A percentile compares a stretch with the other conserved stretches of the same genome.
phyloP scores from a whole-genome alignment of 2,888 invertebrate genomes.

The Protonemura montana region DNA sequence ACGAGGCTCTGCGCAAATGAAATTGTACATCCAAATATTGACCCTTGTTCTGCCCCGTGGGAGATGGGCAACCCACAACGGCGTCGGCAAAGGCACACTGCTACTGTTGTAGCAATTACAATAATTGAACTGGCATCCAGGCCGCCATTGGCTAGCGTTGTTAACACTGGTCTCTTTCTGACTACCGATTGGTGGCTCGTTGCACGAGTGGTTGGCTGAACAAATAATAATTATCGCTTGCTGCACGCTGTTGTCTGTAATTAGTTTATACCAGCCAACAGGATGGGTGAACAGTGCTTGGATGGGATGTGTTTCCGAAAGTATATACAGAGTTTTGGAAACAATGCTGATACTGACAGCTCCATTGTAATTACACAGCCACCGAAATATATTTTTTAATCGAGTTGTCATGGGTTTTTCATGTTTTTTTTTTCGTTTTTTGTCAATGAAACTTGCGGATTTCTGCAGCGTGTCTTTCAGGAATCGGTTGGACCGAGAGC shows the following conservation, averaged over 20 bases:
- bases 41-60: slow-evolving; percentile 30
- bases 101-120: slow-evolving; percentile 37
- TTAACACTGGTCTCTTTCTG: slow-evolving; percentile 15
- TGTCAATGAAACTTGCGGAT: not conserved
- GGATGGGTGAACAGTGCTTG: not conserved
- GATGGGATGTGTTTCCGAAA: slow-evolving; percentile 8
- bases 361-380: too few species aligned
- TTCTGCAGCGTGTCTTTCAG: not conserved
- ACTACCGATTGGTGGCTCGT: slow-evolving; percentile 18
- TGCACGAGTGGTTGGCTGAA: slow-evolving; percentile 24
- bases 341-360: not conserved
- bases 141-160: slow-evolving; percentile 29
- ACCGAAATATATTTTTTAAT: too few species aligned
- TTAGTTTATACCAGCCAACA: slow-evolving; percentile 27
- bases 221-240: slow-evolving; percentile 44
- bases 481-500: not conserved
- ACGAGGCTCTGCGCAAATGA: slow-evolving; percentile 22
- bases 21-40: slow-evolving; percentile 44
- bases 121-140: slow-evolving; percentile 33
- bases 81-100: not conserved
- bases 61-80: not conserved
- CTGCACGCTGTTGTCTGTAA: slow-evolving; percentile 39
- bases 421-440: not conserved
- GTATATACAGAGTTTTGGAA: not conserved
- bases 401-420: too few species aligned